A percentile compares a stretch with the other conserved stretches of the same genome.
phyloP scores from a whole-genome alignment of 2,113 vertebrate species.

The Silurus asotus region DNA sequence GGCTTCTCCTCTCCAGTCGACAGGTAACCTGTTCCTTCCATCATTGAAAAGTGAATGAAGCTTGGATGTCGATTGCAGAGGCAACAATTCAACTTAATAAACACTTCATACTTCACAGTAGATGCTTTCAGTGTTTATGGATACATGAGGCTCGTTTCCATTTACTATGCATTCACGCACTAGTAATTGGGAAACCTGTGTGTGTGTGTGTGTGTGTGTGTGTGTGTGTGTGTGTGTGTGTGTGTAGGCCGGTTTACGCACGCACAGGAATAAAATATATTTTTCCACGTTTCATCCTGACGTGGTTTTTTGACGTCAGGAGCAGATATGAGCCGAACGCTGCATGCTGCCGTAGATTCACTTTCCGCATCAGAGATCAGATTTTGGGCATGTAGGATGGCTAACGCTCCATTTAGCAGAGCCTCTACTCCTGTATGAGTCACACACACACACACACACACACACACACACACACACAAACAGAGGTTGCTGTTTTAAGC shows the following conservation, averaged over 20 bases:
- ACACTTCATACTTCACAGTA: background rate
- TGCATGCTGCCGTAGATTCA: background rate
- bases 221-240: slow-evolving; percentile 17
- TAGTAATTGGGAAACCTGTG: background rate
- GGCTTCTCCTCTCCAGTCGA: slow-evolving; percentile 84
- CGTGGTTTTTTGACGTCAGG: slow-evolving; percentile 21
- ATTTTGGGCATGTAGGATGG: background rate
- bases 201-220: background rate
- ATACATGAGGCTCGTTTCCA: background rate
- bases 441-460: slow-evolving; percentile 26
- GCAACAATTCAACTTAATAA: background rate
- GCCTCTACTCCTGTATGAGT: slow-evolving; percentile 37
- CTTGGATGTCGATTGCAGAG: background rate
- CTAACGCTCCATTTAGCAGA: slow-evolving; percentile 14
- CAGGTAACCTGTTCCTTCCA: slow-evolving; percentile 70
- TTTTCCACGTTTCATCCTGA: background rate
- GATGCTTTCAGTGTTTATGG: background rate
- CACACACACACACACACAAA: slow-evolving; percentile 28
- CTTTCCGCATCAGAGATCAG: background rate
- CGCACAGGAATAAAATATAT: background rate
- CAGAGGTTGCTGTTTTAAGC: background rate
- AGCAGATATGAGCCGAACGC: background rate
- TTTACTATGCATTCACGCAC: background rate
- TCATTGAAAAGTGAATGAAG: background rate
- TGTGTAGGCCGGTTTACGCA: background rate